A percentile compares a stretch with the other conserved stretches of the same genome.
These are phyloP conservation scores for Lathamus discolor DNA, from an alignment of 2,113 vertebrate species.

Conservation along the genomic window DNA sequence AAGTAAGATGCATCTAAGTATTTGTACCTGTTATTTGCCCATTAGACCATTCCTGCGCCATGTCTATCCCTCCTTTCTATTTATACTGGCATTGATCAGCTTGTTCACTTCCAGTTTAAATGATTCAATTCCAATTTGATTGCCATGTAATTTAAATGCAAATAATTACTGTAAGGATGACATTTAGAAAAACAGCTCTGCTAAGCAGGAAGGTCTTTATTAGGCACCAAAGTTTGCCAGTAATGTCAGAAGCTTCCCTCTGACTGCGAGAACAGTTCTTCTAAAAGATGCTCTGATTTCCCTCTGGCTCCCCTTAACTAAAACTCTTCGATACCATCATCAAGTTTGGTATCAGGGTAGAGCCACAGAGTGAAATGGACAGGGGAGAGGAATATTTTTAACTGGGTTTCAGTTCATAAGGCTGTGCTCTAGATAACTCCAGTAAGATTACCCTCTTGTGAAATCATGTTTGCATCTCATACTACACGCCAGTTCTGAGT, in stretches of 20 bases:
- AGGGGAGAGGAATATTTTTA: background rate
- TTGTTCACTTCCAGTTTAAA: constrained; percentile 83
- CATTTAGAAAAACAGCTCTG: constrained; percentile 74
- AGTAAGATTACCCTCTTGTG: background rate
- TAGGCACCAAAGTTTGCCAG: constrained; percentile 64
- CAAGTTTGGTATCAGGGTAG: background rate
- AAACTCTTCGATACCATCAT: background rate
- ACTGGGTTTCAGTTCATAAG: background rate
- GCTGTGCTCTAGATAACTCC: background rate
- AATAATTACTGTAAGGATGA: constrained; percentile 84
- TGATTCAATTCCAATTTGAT: constrained; percentile 85
- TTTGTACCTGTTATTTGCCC: constrained; percentile 41
- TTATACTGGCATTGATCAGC: constrained; percentile 83
- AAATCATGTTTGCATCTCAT: background rate
- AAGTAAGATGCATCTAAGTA: constrained; percentile 2
- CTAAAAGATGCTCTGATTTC: background rate
- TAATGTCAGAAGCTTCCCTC: constrained; percentile 34
- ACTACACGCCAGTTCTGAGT: background rate
- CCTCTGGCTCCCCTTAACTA: background rate
- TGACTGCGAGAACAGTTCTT: background rate
- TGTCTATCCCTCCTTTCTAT: constrained; percentile 71
- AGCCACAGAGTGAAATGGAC: background rate
- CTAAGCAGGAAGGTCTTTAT: constrained; percentile 68
- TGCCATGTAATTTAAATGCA: constrained; percentile 84
- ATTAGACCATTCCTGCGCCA: constrained; percentile 44